Conservation (phyloP, 1,140 invertebrate species). For the Brachionus calyciflorus region DNA sequence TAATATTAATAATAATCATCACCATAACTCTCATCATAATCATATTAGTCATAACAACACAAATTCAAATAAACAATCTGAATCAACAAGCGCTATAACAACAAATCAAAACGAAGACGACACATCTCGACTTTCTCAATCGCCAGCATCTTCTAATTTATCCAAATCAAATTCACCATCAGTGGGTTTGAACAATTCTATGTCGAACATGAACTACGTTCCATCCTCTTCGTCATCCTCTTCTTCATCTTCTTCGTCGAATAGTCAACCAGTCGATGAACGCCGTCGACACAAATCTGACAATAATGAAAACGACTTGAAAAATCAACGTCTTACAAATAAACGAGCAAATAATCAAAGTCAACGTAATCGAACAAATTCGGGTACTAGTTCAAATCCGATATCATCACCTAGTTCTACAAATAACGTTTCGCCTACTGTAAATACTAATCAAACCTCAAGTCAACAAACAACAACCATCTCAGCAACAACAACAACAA, state of each 20-base stretch:
- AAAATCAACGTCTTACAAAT: neutral
- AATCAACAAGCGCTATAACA: too few relatives aligned
- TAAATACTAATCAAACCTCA: constrained; percentile 11
- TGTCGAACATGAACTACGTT: constrained; percentile 36
- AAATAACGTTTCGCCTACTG: neutral
- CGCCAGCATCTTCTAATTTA: constrained; percentile 19
- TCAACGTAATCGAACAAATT: constrained; percentile 4
- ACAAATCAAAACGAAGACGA: constrained; percentile 1
- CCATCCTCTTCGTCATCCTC: constrained; percentile 32
- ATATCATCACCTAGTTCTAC: neutral
- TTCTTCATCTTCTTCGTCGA: neutral
- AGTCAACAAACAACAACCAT: constrained; percentile 9
- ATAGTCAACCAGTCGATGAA: neutral
- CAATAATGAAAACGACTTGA: neutral
- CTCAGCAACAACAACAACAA: constrained; percentile 22
- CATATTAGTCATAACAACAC: neutral
- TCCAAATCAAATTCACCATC: constrained; percentile 33
- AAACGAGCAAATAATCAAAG: neutral
- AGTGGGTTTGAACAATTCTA: constrained; percentile 11
- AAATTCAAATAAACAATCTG: neutral
- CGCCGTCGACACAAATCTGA: constrained; percentile 26
- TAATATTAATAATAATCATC: neutral
- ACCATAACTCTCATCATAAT: constrained; percentile 16
- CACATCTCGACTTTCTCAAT: constrained; percentile 12
- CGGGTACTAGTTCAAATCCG: neutral